Evolutionary conservation across 2,888 invertebrate genomes (phyloP).

Genomic region (Netelia virgata): DNA sequence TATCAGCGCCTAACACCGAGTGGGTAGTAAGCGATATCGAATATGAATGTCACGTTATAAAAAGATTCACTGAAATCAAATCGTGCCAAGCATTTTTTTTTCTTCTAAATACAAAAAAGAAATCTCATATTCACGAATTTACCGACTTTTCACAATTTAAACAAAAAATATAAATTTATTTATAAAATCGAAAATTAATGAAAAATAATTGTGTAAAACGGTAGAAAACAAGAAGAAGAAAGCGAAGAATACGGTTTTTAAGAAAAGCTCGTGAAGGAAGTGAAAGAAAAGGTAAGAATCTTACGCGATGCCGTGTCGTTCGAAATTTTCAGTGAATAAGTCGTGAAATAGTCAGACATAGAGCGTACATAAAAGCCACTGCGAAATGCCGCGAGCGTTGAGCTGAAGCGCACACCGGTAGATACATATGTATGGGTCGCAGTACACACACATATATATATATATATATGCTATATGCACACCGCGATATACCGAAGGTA

Average conservation of each 20-base stretch:
- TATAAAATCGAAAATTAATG: too few relatives aligned
- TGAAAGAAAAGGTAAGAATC: neutral
- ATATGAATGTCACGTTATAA: neutral
- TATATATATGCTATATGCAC: neutral
- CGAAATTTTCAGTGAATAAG: slow-evolving; percentile 50
- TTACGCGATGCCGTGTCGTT: slow-evolving; percentile 23
- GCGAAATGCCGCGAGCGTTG: slow-evolving; percentile 44
- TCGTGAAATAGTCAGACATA: slow-evolving; percentile 42
- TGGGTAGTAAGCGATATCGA: neutral
- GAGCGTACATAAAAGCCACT: slow-evolving; percentile 21
- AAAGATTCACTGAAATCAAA: too few relatives aligned
- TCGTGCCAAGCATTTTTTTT: too few relatives aligned
- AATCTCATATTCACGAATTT: too few relatives aligned
- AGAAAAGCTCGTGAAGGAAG: neutral
- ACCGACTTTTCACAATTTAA: too few relatives aligned
- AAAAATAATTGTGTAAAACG: too few relatives aligned
- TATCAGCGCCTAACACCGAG: neutral
- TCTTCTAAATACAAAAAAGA: too few relatives aligned
- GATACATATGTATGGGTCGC: neutral
- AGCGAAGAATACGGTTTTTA: neutral
- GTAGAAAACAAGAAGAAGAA: too few relatives aligned
- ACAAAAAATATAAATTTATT: too few relatives aligned
- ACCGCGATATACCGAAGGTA: neutral
- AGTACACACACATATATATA: neutral
- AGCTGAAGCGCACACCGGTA: slow-evolving; percentile 31